Conservation (phyloP, 2,113 vertebrate species). For the Takifugu bimaculatus region DNA sequence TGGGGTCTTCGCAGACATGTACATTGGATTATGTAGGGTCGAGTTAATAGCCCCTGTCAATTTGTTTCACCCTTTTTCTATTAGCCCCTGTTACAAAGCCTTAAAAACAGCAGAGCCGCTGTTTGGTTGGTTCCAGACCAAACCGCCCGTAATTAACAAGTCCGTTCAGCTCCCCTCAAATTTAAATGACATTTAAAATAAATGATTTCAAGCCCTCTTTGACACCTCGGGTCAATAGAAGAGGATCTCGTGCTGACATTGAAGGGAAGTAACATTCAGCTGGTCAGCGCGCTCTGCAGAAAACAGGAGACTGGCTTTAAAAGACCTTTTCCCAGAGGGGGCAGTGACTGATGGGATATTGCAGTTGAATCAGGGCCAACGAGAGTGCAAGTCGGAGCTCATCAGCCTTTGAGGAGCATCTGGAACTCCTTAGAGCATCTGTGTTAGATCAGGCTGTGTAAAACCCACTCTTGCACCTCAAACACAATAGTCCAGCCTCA, state of each 20-base stretch:
- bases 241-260: slow-evolving; percentile 11
- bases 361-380: slow-evolving; percentile 45
- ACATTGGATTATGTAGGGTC: too few relatives aligned
- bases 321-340: slow-evolving; percentile 44
- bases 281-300: neutral
- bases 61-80: too few relatives aligned
- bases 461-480: slow-evolving; percentile 33
- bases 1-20: too few relatives aligned
- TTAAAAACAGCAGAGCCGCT: too few relatives aligned
- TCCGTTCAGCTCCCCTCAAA: neutral
- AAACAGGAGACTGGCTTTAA: slow-evolving; percentile 32
- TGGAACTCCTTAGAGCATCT: slow-evolving; percentile 66
- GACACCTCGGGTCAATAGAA: slow-evolving; percentile 7
- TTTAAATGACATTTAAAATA: neutral
- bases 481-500: slow-evolving; percentile 33
- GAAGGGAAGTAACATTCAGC: slow-evolving; percentile 22
- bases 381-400: slow-evolving; percentile 42
- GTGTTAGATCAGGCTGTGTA: slow-evolving; percentile 48
- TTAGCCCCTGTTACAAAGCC: too few relatives aligned
- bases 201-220: neutral
- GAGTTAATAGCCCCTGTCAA: too few relatives aligned
- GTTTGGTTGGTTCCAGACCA: too few relatives aligned
- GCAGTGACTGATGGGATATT: slow-evolving; percentile 59
- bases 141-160: too few relatives aligned
- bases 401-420: slow-evolving; percentile 58